Evolutionary conservation across 2,113 vertebrate species (phyloP).

Genomic region (Colaptes auratus): DNA sequence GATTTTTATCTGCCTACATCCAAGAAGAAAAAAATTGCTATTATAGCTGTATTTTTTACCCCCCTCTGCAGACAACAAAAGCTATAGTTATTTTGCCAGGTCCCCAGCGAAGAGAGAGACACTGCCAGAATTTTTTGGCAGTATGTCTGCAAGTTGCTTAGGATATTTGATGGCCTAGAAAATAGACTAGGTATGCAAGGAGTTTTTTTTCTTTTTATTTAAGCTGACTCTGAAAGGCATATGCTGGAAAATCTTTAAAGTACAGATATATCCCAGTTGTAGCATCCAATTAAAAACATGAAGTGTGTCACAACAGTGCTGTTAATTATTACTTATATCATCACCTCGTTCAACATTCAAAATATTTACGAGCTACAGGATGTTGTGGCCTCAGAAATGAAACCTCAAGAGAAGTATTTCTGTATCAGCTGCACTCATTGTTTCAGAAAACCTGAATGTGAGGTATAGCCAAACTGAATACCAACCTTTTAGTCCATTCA

Average conservation of each 20-base stretch:
- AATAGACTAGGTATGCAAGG: neutral
- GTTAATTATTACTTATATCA: neutral
- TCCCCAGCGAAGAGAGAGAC: neutral
- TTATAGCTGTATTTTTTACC: too few species aligned
- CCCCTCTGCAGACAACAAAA: neutral
- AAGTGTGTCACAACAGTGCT: neutral
- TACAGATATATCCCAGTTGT: neutral
- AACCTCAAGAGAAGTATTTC: neutral
- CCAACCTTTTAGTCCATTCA: neutral
- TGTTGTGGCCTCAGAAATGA: neutral
- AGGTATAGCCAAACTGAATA: neutral
- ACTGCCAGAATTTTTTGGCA: neutral
- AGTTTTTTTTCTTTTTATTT: neutral
- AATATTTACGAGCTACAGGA: neutral
- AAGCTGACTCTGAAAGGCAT: neutral
- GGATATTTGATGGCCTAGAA: neutral
- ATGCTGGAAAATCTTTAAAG: neutral
- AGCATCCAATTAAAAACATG: neutral
- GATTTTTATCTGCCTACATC: neutral
- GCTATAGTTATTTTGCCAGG: neutral
- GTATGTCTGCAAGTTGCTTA: neutral
- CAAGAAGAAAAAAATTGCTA: neutral
- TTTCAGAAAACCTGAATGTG: neutral
- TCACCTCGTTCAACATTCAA: neutral
- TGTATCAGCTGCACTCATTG: neutral